Evolutionary conservation across 2,113 vertebrate species (phyloP), one percentile per base, ranked within the genome.

Genomic region (Hydrolagus affinis): DNA sequence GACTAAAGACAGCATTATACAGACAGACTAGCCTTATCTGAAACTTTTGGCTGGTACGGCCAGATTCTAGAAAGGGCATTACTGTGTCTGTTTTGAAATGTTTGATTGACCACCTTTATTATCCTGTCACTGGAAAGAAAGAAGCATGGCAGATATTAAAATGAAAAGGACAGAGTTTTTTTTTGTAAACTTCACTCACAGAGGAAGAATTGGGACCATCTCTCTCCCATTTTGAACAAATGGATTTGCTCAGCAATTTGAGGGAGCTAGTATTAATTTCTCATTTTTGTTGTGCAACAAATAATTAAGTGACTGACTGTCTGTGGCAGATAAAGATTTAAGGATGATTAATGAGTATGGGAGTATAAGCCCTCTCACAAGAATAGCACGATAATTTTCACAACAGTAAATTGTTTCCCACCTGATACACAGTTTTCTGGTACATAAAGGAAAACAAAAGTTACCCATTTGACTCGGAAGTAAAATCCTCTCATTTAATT

Each of bases 271-370:
- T 32, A 83, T 83, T 83, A 83, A 83, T 19, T 83, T 66, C 78
- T 83, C 30, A 83, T 83, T 66, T 83, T 83, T 83, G 62, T 28
- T 83, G 25, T 25, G 60, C 66, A 62, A 23, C 66, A 21, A 83
- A 83, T 30, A 83, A 83, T 28, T 66, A 83, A 60, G 32, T 66
- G 78, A 83, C 62, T 83, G 60, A 68, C 60, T 68, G 60, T 30
- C 78, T 83, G 60, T 66, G 78, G 30, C 78, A 83, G 78, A 83
- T 83, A 83, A 83, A 83, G 62, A 83, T 83, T 83, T 66, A 83
- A 83, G 60, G 78, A 83, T 83, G 78, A 66, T 83, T 83, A 83
- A 83, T 83, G 78, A 83, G 62, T 25, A 83, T 8, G 9, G 78
- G 25, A 83, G 9, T 8, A 64, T 8, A 64, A 25, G 23, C 25